phyloP scores from a whole-genome alignment of 92 coral and sea anemone species.

The Epizoanthus illoricatus region DNA sequence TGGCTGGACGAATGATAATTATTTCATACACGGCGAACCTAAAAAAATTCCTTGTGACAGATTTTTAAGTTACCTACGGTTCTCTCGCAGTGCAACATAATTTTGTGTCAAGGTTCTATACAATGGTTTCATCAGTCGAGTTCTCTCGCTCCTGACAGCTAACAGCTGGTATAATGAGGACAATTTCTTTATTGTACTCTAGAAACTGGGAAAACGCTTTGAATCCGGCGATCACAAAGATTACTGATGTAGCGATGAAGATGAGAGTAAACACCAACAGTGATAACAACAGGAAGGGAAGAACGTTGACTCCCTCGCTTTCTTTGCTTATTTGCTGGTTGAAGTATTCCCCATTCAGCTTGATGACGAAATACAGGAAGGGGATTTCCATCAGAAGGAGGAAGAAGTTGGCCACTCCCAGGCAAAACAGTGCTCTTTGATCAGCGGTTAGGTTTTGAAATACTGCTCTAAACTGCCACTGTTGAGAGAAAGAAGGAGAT shows the following conservation, averaged over 20 bases:
- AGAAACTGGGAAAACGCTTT: constrained; percentile 52
- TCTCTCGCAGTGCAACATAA: no score
- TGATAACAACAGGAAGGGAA: constrained; percentile 45
- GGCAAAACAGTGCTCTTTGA: constrained; percentile 54
- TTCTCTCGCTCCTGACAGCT: background rate
- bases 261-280: constrained; percentile 46
- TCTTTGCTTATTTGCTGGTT: background rate
- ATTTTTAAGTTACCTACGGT: no score
- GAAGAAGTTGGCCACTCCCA: constrained; percentile 56
- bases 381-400: constrained; percentile 56
- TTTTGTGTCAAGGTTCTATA: background rate
- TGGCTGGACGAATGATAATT: no score
- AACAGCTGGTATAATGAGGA: constrained; percentile 47
- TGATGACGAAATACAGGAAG: constrained; percentile 51
- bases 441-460: constrained; percentile 35
- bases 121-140: constrained; percentile 18
- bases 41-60: no score
- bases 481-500: background rate
- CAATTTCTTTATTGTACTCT: constrained; percentile 44
- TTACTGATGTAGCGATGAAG: constrained; percentile 47
- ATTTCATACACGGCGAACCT: no score
- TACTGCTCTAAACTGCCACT: constrained; percentile 52
- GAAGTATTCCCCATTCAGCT: constrained; percentile 45
- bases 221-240: constrained; percentile 48
- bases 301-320: constrained; percentile 21